Conservation (phyloP, 2,888 invertebrate species). For the Leptogaster cylindrica region DNA sequence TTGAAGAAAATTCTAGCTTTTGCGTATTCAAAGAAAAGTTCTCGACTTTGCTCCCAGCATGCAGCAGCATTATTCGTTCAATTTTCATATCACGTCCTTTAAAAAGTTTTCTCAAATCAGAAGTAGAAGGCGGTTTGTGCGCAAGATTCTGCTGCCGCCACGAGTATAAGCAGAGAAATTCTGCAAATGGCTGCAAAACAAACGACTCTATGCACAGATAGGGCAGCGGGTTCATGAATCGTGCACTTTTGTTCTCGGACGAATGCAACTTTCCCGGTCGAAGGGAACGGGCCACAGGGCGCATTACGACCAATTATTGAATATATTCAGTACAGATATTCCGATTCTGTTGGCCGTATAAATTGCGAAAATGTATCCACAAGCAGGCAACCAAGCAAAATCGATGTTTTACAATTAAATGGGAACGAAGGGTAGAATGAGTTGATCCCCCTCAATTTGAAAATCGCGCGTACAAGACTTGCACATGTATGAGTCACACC, state of each 20-base stretch:
- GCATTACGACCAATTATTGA: background rate
- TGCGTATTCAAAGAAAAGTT: background rate
- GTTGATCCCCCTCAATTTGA: background rate
- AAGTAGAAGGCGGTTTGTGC: background rate
- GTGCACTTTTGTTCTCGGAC: background rate
- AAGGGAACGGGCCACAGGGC: background rate
- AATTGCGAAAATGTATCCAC: background rate
- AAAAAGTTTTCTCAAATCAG: background rate
- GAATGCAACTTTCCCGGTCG: slow-evolving; percentile 5
- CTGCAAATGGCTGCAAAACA: background rate
- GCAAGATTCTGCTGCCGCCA: background rate
- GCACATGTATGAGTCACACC: slow-evolving; percentile 24
- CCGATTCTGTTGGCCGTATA: background rate
- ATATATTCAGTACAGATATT: background rate
- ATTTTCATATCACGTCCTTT: slow-evolving; percentile 11
- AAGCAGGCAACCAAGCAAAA: slow-evolving; percentile 3
- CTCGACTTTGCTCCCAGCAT: too few relatives aligned
- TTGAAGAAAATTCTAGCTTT: background rate
- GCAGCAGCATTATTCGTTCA: too few relatives aligned
- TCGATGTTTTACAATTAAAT: slow-evolving; percentile 20
- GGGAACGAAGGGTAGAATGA: slow-evolving; percentile 4
- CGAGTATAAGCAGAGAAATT: background rate
- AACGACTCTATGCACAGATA: too few relatives aligned
- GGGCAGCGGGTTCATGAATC: too few relatives aligned
- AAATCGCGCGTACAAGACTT: slow-evolving; percentile 1